phyloP scores from a whole-genome alignment of 2,888 invertebrate species.

The Pachycephus smyrnensis region DNA sequence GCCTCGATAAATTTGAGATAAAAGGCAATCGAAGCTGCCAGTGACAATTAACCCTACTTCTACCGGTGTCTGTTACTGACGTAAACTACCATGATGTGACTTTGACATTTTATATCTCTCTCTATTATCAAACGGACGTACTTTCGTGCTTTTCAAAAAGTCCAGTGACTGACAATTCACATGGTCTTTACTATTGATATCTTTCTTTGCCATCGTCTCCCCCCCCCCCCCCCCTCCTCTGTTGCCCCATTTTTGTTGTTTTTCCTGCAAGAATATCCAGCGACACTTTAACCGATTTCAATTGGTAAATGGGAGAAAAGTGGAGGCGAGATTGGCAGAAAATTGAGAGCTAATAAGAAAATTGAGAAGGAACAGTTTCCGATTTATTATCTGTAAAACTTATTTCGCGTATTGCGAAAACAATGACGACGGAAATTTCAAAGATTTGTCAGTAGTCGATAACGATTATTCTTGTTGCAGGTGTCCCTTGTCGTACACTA shows the following conservation, averaged over 20 bases:
- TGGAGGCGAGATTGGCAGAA: background rate
- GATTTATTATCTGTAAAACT: slow-evolving; percentile 24
- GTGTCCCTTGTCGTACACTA: slow-evolving; percentile 75
- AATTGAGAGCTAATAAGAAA: too few relatives aligned
- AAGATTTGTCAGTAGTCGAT: background rate
- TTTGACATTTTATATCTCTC: too few relatives aligned
- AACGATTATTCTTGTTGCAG: slow-evolving; percentile 64
- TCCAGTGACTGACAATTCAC: background rate
- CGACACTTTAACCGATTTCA: background rate
- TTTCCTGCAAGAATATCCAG: background rate
- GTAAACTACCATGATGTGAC: too few relatives aligned
- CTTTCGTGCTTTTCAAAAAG: background rate
- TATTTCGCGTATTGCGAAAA: background rate
- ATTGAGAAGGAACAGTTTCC: slow-evolving; percentile 57
- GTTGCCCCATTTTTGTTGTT: background rate
- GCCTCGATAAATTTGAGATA: background rate
- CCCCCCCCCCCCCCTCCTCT: too few relatives aligned
- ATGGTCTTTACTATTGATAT: too few relatives aligned
- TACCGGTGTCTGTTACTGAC: too few relatives aligned
- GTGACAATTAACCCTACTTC: too few relatives aligned
- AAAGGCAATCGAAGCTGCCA: background rate
- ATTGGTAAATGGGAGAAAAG: background rate
- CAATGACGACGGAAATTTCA: background rate
- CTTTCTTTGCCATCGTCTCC: too few relatives aligned
- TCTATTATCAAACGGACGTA: background rate